Evolutionary conservation across 2,113 vertebrate genomes (phyloP), one percentile per base, ranked within the genome.

Genomic region (Canis aureus): DNA sequence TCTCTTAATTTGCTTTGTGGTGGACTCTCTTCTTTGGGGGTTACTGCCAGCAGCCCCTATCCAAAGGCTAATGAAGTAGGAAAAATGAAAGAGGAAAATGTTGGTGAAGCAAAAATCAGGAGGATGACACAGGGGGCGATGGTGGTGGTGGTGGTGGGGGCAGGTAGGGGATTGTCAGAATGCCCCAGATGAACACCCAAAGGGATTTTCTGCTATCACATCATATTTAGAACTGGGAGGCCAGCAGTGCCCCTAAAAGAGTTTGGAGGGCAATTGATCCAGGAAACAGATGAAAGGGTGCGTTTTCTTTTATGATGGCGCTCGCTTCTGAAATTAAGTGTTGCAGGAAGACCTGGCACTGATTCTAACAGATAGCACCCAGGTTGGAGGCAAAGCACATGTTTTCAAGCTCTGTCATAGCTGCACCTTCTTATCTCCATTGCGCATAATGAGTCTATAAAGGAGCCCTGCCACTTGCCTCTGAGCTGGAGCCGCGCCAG

Each of bases 261-360:
- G 55, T 79, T 57, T 82, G 73, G 88, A 62, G 83, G 97, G 69
- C 86, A 89, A 87, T 84, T 49, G 95, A 95, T 96, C 94, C 94
- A 73, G 71, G 92, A 96, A 89, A 76, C 80, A 97, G 97, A 98
- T 97, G 97, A 97, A 98, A 97, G 97, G 71, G 71, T 93, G 96
- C 22, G 11, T 92, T 96, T 92, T 95, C 97, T 97, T 97, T 97
- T 43, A 96, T 97, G 97, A 83, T 86, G 38, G 25, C 2, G 1
- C 38, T 92, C 51, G 86, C 88, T 87, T 98, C 6, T 6, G 95
- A 32, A 69, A 83, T 88, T 38, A 35, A 59, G 88, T 89, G 78
- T 43, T 94, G 95, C 94, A 84, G 73, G 66, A 84, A 95, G 82
- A 84, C 53, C 98, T 97, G 90, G 85, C 92, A n/a, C 25, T 0